Conservation (phyloP, 2,888 invertebrate genomes). For the Scaptomyza tumidula region DNA sequence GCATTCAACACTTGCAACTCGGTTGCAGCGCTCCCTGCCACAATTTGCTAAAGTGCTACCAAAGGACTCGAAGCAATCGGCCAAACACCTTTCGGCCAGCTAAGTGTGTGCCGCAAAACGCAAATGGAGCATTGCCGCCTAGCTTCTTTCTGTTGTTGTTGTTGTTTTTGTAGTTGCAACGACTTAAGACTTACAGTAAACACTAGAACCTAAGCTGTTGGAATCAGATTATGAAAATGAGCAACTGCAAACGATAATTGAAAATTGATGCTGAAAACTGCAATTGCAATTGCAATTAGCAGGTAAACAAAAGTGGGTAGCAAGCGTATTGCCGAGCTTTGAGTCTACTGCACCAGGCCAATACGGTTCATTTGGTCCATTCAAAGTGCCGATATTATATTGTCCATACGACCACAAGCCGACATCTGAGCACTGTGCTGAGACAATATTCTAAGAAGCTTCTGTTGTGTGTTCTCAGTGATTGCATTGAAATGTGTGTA, state of each 20-base stretch:
- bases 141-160: constrained; percentile 1
- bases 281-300: no score
- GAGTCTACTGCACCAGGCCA: neutral
- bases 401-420: neutral
- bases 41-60: constrained; percentile 72
- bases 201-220: constrained; percentile 13
- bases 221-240: constrained; percentile 42
- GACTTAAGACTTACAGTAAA: constrained; percentile 2
- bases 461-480: constrained; percentile 1
- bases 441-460: neutral
- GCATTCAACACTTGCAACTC: neutral
- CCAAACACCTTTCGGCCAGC: constrained; percentile 29
- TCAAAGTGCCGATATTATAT: constrained; percentile 14
- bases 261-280: constrained; percentile 22
- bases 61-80: constrained; percentile 37
- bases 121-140: constrained; percentile 27
- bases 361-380: constrained; percentile 5
- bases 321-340: neutral
- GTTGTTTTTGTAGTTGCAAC: neutral
- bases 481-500: neutral
- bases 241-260: constrained; percentile 2
- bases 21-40: constrained; percentile 23
- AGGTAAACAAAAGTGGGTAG: constrained; percentile 2
- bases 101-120: constrained; percentile 17
- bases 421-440: neutral